A percentile compares a stretch with the other conserved stretches of the same genome.
These are phyloP conservation scores for Chelonus insularis DNA, from an alignment of 1,140 invertebrate genomes.

Conservation along the genomic window DNA sequence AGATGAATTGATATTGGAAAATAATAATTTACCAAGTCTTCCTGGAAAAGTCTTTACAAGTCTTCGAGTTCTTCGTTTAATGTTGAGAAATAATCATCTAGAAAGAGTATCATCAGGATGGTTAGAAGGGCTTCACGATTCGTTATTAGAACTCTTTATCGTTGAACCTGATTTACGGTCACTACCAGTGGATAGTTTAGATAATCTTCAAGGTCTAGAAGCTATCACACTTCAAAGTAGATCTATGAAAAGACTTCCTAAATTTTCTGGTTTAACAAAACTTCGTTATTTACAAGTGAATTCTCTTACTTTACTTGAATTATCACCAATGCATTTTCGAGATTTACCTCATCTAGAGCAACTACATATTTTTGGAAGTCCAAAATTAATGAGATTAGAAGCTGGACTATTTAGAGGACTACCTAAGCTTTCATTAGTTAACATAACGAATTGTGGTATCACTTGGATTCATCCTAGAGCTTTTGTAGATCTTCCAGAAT, in stretches of 20 bases:
- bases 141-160: conserved; percentile 78
- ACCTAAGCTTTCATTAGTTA: conserved; percentile 71
- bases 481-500: conserved; percentile 69
- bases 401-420: conserved; percentile 74
- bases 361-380: conserved; percentile 72
- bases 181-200: conserved; percentile 75
- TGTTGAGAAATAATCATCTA: conserved; percentile 80
- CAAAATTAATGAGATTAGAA: conserved; percentile 68
- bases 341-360: conserved; percentile 74
- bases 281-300: conserved; percentile 69
- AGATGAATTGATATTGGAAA: conserved; percentile 84
- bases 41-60: conserved; percentile 77
- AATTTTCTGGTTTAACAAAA: conserved; percentile 67
- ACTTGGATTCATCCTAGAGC: conserved; percentile 79
- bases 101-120: conserved; percentile 80
- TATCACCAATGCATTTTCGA: conserved; percentile 73
- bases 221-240: conserved; percentile 80
- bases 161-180: conserved; percentile 80
- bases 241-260: conserved; percentile 71
- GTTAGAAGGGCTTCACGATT: conserved; percentile 75
- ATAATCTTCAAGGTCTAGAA: conserved; percentile 74
- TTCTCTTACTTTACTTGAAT: conserved; percentile 68
- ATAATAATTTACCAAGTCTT: conserved; percentile 79
- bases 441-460: conserved; percentile 77
- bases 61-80: conserved; percentile 74